A percentile compares a stretch with the other conserved stretches of the same genome.
Evolutionary conservation across 2,888 invertebrate species (phyloP).

Genomic region (Coleophora flavipennella): DNA sequence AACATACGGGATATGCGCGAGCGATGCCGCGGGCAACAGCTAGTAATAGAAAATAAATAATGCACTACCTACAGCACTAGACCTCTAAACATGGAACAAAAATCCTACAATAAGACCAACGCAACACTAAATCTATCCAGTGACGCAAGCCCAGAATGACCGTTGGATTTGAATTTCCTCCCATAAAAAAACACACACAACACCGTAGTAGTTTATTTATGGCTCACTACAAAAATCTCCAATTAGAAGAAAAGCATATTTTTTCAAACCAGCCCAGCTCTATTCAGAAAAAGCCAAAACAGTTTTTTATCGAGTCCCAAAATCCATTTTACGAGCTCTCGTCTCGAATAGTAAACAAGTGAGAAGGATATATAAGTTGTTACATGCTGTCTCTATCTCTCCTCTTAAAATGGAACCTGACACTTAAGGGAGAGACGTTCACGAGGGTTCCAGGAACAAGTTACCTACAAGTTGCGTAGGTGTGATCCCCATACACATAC

Average conservation of each 20-base stretch:
- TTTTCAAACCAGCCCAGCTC: conserved; percentile 30
- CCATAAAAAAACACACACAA: conserved; percentile 33
- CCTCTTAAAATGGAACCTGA: conserved; percentile 42
- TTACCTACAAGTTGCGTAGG: conserved; percentile 33
- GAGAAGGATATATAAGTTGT: conserved; percentile 21
- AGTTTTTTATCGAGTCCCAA: conserved; percentile 56
- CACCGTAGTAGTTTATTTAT: conserved; percentile 58
- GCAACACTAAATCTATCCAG: conserved; percentile 6
- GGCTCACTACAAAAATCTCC: conserved; percentile 51
- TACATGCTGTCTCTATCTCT: conserved; percentile 25
- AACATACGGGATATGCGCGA: too few relatives aligned
- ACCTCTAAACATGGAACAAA: too few relatives aligned
- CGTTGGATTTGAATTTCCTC: conserved; percentile 55
- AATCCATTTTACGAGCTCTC: conserved; percentile 63
- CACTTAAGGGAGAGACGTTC: conserved; percentile 42
- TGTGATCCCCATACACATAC: conserved; percentile 6
- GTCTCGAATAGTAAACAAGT: conserved; percentile 55
- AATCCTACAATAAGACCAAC: too few relatives aligned
- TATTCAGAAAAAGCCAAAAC: conserved; percentile 62
- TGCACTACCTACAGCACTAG: too few relatives aligned
- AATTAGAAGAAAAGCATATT: conserved; percentile 39
- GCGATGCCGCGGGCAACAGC: too few relatives aligned
- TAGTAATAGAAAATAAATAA: too few relatives aligned
- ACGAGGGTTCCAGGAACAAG: conserved; percentile 51
- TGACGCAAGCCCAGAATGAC: conserved; percentile 33